Evolutionary conservation across 2,113 vertebrate species (phyloP).

Genomic region (Guaruba guarouba): DNA sequence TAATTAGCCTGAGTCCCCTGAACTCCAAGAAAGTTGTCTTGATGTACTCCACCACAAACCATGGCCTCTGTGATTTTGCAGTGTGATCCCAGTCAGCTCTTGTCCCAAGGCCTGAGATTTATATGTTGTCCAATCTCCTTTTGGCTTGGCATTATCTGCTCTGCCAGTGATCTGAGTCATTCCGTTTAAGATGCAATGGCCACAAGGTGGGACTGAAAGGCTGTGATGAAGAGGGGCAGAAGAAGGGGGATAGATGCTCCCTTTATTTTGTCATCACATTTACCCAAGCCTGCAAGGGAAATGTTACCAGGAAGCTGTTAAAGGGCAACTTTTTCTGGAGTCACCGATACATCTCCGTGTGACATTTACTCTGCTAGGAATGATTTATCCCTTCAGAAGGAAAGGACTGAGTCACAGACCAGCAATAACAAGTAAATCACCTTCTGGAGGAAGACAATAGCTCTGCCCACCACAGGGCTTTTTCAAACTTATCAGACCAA

Average conservation of each 20-base stretch:
- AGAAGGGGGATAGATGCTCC: conserved; percentile 18
- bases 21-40: not conserved
- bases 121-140: not conserved
- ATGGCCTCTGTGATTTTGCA: not conserved
- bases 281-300: conserved; percentile 41
- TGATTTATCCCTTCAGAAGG: conserved; percentile 68
- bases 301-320: conserved; percentile 59
- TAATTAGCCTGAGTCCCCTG: not conserved
- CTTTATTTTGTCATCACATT: conserved; percentile 46
- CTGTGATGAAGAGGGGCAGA: conserved; percentile 35
- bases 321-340: conserved; percentile 61
- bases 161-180: conserved; percentile 33
- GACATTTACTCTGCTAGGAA: conserved; percentile 66
- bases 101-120: not conserved
- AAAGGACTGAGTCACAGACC: conserved; percentile 62
- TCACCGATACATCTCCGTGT: conserved; percentile 31
- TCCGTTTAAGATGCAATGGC: conserved; percentile 1
- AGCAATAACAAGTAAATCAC: conserved; percentile 65
- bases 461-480: not conserved
- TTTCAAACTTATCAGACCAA: conserved; percentile 8
- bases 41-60: not conserved
- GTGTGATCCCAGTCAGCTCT: not conserved
- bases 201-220: not conserved
- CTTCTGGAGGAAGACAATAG: conserved; percentile 34
- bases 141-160: conserved; percentile 31